Conservation (phyloP, 1,140 invertebrate genomes). For the Gonatopus flavifemur region DNA sequence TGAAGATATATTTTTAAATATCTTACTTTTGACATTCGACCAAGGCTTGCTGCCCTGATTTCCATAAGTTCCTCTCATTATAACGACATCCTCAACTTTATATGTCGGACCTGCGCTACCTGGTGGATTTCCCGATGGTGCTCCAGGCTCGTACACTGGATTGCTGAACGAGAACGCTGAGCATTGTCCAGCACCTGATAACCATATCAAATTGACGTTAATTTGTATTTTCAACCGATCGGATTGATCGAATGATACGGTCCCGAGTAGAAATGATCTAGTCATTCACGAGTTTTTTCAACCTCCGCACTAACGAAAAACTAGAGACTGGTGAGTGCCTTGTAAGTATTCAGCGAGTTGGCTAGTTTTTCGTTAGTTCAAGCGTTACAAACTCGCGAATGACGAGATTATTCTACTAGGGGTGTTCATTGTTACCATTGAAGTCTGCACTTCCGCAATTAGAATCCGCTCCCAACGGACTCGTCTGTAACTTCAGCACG, state of each 20-base stretch:
- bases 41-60: slow-evolving; percentile 57
- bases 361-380: no score
- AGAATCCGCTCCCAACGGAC: slow-evolving; percentile 51
- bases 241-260: no score
- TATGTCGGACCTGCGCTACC: slow-evolving; percentile 65
- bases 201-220: no score
- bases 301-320: no score
- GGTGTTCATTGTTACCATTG: no score
- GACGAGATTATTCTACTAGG: no score
- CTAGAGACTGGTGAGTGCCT: no score
- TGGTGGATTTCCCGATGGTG: slow-evolving; percentile 57
- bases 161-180: slow-evolving; percentile 74
- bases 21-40: slow-evolving; percentile 68
- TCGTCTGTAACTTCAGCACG: slow-evolving; percentile 63
- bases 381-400: no score
- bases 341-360: no score
- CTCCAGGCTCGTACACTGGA: slow-evolving; percentile 75
- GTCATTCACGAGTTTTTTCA: no score
- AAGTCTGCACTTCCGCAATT: slow-evolving; percentile 37
- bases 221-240: no score
- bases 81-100: slow-evolving; percentile 80
- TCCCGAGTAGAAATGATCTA: no score
- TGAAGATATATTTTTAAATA: background rate
- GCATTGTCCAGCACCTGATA: slow-evolving; percentile 51
- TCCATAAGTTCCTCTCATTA: slow-evolving; percentile 62